These are phyloP conservation scores for Gymnothorax javanicus DNA, from an alignment of 2,797 vertebrate species.

Conservation along the genomic window DNA sequence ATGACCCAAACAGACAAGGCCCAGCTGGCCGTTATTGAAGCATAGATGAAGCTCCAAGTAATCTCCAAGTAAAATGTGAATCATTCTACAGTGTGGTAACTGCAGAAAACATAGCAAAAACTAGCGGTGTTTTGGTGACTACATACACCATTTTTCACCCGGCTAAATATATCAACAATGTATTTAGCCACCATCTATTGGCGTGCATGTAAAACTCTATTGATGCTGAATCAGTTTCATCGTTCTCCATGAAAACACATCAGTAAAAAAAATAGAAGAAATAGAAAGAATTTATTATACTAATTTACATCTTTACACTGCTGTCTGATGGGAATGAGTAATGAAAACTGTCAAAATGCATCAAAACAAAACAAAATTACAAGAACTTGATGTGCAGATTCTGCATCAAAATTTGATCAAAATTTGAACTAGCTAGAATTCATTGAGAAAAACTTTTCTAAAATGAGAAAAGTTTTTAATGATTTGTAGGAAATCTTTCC, in stretches of 20 bases:
- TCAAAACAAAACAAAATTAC: neutral
- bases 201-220: neutral
- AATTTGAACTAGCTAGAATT: too few species aligned
- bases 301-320: neutral
- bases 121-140: neutral
- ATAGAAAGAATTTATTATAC: neutral
- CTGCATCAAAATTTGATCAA: neutral
- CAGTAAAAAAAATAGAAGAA: neutral
- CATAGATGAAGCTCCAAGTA: neutral
- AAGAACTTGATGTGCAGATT: neutral
- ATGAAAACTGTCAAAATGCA: neutral
- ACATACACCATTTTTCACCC: neutral
- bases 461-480: neutral
- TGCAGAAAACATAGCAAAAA: neutral
- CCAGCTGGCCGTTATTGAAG: neutral
- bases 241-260: neutral
- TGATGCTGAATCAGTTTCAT: neutral
- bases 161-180: neutral
- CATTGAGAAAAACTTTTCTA: too few species aligned
- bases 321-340: neutral
- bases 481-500: constrained; percentile 44
- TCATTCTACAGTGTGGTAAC: neutral
- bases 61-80: neutral
- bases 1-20: neutral
- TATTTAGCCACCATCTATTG: constrained; percentile 17